phyloP scores from a whole-genome alignment of 2,113 vertebrate genomes.

The Scopus umbretta region DNA sequence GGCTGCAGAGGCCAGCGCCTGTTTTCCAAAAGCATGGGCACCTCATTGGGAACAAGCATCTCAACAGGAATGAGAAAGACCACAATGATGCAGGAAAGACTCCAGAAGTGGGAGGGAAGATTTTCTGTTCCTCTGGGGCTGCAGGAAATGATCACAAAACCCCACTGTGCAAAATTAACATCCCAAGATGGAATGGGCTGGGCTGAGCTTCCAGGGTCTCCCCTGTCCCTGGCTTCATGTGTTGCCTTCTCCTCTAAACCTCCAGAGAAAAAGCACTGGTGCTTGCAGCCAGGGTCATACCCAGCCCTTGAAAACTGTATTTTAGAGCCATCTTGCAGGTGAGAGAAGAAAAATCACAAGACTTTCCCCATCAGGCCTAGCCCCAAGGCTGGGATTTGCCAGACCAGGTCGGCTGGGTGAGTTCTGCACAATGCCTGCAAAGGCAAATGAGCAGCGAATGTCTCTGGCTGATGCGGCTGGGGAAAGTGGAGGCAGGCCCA shows the following conservation, averaged over 20 bases:
- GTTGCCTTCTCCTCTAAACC: background rate
- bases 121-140: background rate
- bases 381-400: background rate
- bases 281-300: background rate
- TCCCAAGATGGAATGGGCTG: fast-evolving
- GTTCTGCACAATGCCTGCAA: fast-evolving
- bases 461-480: background rate
- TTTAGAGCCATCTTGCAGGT: background rate
- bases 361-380: background rate
- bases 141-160: background rate
- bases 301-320: background rate
- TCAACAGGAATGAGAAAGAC: fast-evolving
- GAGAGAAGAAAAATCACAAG: background rate
- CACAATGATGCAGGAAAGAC: background rate
- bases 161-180: background rate
- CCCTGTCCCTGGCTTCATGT: background rate
- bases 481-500: background rate
- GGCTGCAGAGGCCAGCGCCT: fast-evolving
- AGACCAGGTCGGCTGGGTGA: fast-evolving
- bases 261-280: background rate
- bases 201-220: background rate
- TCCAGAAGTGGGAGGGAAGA: fast-evolving
- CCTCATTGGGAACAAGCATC: background rate
- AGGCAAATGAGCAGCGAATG: background rate
- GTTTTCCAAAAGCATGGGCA: background rate